Base-by-base conservation (phyloP, 2,797 vertebrate species). In the Myotis planiceps region DNA sequence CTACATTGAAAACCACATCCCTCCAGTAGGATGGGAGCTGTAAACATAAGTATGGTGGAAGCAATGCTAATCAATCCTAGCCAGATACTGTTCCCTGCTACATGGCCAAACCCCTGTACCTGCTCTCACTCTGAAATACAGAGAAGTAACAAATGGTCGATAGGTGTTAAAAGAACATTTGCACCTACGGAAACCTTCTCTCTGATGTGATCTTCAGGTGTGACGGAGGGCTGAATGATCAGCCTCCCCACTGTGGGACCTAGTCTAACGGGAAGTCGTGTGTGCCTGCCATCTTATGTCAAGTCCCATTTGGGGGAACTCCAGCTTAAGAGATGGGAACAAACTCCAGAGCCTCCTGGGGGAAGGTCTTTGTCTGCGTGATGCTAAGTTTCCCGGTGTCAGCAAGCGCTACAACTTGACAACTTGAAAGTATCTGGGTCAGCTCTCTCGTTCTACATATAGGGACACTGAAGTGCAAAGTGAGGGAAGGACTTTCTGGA, bases 391-490 rank as follows among this genome's bases (percentile, higher is more conserved):
- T 84, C 32, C 47, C 23, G 10, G 4, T 18, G 29, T 81, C 78
- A 66, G 87, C 39, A 12, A 14, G 32, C 7, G n/a, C 27, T 51
- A 34, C 5, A 19, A 8, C 32, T 75, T 69, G 34, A 68, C 45
- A 53, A 23, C 37, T 89, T 23, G n/a, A 90, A 45, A 63, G 51
- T 2, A 68, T 58, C 65, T 81, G 83, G 39, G 42, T 60, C 21
- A 45, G 10, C 2, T 39, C 88, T 72, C 65, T 84, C 92, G 55
- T 90, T 95, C 87, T 92, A 58, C 16, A 7, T 71, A 66, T 7
- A 55, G 76, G 71, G 65, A 96, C 90, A 68, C 27, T 45, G 47
- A 97, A 96, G 63, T 37, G 63, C 6, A 32, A 15, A 81, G 69
- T 21, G 34, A 55, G 39, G 60, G 5, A 63, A 47, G 0, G 0